A percentile compares a stretch with the other conserved stretches of the same genome.
Conservation (phyloP, 2,797 vertebrate genomes). For the Argya squamiceps region DNA sequence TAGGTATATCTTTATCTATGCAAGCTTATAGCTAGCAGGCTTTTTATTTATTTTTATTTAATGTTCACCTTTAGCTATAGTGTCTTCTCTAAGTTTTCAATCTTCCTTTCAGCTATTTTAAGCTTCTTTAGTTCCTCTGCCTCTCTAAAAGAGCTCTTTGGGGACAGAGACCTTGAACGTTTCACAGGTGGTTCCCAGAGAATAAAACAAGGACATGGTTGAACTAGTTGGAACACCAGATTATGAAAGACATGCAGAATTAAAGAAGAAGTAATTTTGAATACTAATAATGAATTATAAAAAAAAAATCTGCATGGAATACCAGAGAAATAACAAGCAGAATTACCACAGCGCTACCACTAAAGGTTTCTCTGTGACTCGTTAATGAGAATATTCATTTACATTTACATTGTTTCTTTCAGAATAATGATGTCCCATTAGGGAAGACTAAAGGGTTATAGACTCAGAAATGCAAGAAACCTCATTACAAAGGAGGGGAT, state of each 20-base stretch:
- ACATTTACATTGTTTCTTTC: conserved; percentile 99
- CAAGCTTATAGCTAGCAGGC: conserved; percentile 35
- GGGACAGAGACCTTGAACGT: conserved; percentile 93
- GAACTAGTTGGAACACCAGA: conserved; percentile 82
- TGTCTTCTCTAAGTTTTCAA: conserved; percentile 86
- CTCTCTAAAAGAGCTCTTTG: conserved; percentile 79
- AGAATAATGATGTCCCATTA: conserved; percentile 99
- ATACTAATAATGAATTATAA: conserved; percentile 93
- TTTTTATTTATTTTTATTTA: conserved; percentile 7
- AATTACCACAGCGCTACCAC: conserved; percentile 86
- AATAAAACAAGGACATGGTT: conserved; percentile 86
- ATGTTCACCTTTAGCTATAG: conserved; percentile 87
- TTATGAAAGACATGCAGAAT: conserved; percentile 86
- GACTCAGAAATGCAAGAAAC: conserved; percentile 98
- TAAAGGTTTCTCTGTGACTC: conserved; percentile 96
- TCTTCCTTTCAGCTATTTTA: conserved; percentile 81
- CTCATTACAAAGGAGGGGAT: conserved; percentile 99
- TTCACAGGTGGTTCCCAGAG: conserved; percentile 90
- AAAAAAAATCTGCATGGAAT: conserved; percentile 85
- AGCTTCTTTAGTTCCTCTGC: conserved; percentile 74
- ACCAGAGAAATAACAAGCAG: conserved; percentile 86
- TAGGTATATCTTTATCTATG: conserved; percentile 46
- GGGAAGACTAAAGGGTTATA: conserved; percentile 99
- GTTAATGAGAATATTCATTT: conserved; percentile 99
- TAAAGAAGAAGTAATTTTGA: conserved; percentile 92